Evolutionary conservation across 2,888 invertebrate genomes (phyloP), one percentile per base, ranked within the genome.

Genomic region (Platycheirus rosarum): DNA sequence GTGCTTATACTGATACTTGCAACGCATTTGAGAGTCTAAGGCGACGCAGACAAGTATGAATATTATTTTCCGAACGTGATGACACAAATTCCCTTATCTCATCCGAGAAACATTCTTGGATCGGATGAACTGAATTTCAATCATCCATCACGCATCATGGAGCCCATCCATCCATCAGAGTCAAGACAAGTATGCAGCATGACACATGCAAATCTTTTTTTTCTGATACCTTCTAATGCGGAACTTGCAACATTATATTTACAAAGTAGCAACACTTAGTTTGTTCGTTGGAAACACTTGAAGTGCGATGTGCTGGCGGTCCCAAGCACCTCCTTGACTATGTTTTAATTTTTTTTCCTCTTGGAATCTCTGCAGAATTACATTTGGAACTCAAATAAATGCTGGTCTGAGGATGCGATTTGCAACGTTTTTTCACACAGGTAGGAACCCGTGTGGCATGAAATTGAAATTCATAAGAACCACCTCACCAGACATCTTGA

Each of bases 101-200:
- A 13, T 40, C 53, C 35, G 18, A 60, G 37, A 60, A 49, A 40
- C 40, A 14, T 49, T 69, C 57, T 48, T 48, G 57, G 57, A 55
- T 32, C 16, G 35, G 23, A 35, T 46, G 18, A 51, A 40, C 62
- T 44, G 71, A 71, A 71, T 71, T 71, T 71, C 71, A 71, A 71
- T 71, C 71, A 63, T 35, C 11, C 51, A 44, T 35, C 71, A 51
- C 20, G 40, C 57, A 48, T 55, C 49, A 20, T 53, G 11, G 26
- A n/a, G 7, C 18, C 13, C 13, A 16, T 7, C 26, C 16, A 7
- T 8, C 46, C 9, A 16, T 29, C 5, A 9, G 23, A 23, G 23
- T 37, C 55, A 23, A 55, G 37, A 53, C 18, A 16, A 32, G 9
- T 14, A 13, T 1, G 26, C 35, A 20, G 40, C 23, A 14, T 1